A percentile compares a stretch with the other conserved stretches of the same genome.
Conservation (phyloP, 2,888 invertebrate genomes). For the Aphodius granarius region DNA sequence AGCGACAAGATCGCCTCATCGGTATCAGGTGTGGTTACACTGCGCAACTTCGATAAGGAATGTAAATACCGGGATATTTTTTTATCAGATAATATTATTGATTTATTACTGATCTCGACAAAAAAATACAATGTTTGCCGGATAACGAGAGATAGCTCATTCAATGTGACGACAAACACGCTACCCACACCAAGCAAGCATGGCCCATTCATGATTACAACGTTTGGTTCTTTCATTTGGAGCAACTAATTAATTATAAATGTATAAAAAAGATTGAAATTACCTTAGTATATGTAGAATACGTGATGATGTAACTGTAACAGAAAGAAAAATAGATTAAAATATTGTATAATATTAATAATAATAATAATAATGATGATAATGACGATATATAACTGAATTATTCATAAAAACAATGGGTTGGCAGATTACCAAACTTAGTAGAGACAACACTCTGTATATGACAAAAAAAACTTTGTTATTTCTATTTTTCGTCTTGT, state of each 20-base stretch:
- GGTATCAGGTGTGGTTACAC: not conserved
- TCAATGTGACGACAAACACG: not conserved
- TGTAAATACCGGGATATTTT: not conserved
- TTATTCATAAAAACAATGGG: not conserved
- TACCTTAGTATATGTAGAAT: not conserved
- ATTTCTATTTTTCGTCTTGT: not conserved
- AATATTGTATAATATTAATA: too few relatives aligned
- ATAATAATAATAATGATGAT: too few relatives aligned
- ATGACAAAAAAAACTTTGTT: not conserved
- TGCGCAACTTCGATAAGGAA: not conserved
- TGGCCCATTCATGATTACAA: not conserved
- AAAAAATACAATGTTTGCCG: not conserved
- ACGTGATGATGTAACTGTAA: not conserved
- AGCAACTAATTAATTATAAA: not conserved
- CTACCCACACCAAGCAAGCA: not conserved
- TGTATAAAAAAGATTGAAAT: not conserved
- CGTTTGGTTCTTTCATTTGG: not conserved
- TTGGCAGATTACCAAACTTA: not conserved
- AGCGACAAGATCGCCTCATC: not conserved
- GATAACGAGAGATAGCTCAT: not conserved
- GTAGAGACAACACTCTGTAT: not conserved
- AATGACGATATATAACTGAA: not conserved
- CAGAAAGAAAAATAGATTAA: not conserved
- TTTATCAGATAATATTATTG: not conserved
- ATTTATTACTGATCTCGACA: not conserved